Percentiles rank a stretch among this genome's conserved stretches.
Evolutionary conservation across 2,888 invertebrate species (phyloP).

Genomic region (Calliopum simillimum): DNA sequence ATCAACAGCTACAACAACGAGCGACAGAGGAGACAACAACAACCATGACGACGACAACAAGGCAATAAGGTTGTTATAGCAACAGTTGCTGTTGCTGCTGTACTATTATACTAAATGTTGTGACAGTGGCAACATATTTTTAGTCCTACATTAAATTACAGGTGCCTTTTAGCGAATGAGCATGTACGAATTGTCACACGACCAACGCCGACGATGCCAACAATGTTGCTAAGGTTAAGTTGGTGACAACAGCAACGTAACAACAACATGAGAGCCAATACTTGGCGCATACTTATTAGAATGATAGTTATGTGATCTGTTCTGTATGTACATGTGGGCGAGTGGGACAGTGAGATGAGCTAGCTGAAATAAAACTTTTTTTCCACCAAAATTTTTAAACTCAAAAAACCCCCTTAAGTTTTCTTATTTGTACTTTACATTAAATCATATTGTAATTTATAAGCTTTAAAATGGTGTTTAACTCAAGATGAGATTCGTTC

Average conservation of each 20-base stretch:
- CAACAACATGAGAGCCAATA: slow-evolving; percentile 1
- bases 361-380: too few relatives aligned
- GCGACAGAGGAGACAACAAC: neutral
- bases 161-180: slow-evolving; percentile 5
- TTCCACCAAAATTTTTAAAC: too few relatives aligned
- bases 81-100: neutral
- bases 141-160: slow-evolving; percentile 10
- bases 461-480: too few relatives aligned
- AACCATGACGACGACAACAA: neutral
- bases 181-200: slow-evolving; percentile 10
- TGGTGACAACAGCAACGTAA: slow-evolving; percentile 16
- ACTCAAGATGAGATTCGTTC: too few relatives aligned
- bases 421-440: too few relatives aligned
- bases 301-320: too few relatives aligned
- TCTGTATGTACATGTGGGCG: too few relatives aligned
- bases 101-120: neutral
- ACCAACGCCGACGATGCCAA: slow-evolving; percentile 7
- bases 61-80: neutral
- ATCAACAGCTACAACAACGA: neutral
- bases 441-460: too few relatives aligned
- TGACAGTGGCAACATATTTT: neutral
- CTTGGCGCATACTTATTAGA: too few relatives aligned
- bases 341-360: too few relatives aligned
- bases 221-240: slow-evolving; percentile 20
- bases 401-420: too few relatives aligned